phyloP scores from a whole-genome alignment of 2,113 vertebrate genomes.

The Patagioenas fasciata region DNA sequence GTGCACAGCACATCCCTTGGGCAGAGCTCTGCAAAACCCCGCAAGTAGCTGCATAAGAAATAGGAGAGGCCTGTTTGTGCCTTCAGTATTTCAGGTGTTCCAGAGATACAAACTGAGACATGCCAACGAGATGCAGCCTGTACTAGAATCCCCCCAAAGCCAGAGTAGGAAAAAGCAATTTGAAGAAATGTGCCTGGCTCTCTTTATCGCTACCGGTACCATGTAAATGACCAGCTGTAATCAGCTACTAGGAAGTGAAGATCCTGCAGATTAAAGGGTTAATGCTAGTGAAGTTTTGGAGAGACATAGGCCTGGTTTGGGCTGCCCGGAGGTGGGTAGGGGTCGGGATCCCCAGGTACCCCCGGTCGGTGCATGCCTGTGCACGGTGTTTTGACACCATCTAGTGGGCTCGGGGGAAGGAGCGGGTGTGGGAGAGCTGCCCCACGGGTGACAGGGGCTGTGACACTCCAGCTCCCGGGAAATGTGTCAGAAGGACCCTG shows the following conservation, averaged over 20 bases:
- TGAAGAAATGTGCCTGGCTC: background rate
- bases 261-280: background rate
- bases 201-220: background rate
- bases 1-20: background rate
- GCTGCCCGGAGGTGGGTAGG: rapidly evolving
- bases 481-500: too few relatives aligned
- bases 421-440: background rate
- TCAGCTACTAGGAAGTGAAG: background rate
- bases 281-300: background rate
- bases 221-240: rapidly evolving
- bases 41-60: background rate
- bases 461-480: rapidly evolving
- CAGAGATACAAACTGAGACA: background rate
- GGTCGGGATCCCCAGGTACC: too few relatives aligned
- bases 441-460: background rate
- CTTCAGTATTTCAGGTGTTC: background rate
- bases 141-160: background rate
- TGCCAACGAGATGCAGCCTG: background rate
- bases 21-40: background rate
- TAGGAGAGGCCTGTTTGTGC: background rate
- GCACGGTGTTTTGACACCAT: slow-evolving; percentile 38
- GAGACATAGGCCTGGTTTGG: rapidly evolving
- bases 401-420: slow-evolving; percentile 7
- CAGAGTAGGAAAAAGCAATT: background rate
- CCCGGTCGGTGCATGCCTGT: too few relatives aligned